Conservation (phyloP, 1,140 invertebrate species). For the Dinothrombium tinctorium region DNA sequence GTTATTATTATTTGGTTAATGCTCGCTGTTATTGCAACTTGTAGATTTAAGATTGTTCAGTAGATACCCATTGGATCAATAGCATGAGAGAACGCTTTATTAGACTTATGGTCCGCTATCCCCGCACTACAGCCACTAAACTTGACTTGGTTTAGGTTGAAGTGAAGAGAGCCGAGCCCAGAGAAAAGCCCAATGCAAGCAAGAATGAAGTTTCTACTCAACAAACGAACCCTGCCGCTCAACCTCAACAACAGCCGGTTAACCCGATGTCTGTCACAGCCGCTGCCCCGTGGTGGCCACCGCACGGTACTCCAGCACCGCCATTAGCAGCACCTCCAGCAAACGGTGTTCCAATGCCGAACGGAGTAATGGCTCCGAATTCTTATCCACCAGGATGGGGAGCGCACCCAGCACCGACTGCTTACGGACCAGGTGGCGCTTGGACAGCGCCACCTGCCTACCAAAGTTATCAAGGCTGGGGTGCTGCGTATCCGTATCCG, state of each 20-base stretch:
- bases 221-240: background rate
- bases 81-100: too few relatives aligned
- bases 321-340: background rate
- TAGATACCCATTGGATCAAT: too few relatives aligned
- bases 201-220: too few relatives aligned
- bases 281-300: conserved; percentile 2
- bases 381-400: background rate
- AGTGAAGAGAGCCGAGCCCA: conserved; percentile 11
- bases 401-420: background rate
- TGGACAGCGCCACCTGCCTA: conserved; percentile 1
- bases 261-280: conserved; percentile 2
- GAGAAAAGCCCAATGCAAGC: conserved; percentile 8
- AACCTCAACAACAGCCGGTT: background rate
- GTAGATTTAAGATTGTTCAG: too few relatives aligned
- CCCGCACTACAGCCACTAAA: background rate
- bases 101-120: background rate
- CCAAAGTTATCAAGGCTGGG: background rate
- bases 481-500: conserved; percentile 1
- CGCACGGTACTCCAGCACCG: background rate
- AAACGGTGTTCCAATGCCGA: background rate
- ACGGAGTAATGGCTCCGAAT: background rate
- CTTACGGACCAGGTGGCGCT: conserved; percentile 1
- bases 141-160: conserved; percentile 8
- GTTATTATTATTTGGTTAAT: background rate
- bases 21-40: too few relatives aligned